Percentiles rank a stretch among this genome's conserved stretches.
Conservation (phyloP, 2,888 invertebrate species). For the Scaptomyza cyrtandrae region DNA sequence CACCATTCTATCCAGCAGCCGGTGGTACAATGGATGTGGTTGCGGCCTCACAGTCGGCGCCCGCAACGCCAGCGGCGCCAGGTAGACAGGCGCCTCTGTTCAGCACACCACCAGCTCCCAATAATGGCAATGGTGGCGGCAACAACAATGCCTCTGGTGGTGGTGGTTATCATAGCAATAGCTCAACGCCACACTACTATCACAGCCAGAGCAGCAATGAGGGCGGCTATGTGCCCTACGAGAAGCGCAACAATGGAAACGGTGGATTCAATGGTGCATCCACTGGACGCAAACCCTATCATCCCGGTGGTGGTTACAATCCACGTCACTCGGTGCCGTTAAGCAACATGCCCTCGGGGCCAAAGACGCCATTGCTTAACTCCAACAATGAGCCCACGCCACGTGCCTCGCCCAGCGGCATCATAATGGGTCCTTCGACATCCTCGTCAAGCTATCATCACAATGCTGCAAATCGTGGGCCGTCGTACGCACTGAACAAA, state of each 20-base stretch:
- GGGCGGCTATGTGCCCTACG: conserved; percentile 65
- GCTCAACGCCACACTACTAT: conserved; percentile 81
- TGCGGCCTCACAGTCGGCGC: conserved; percentile 82
- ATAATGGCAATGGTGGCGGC: conserved; percentile 40
- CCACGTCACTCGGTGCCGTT: conserved; percentile 66
- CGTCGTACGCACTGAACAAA: conserved; percentile 72
- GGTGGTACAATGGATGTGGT: conserved; percentile 53
- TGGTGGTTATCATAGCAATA: conserved; percentile 74
- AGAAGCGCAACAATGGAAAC: conserved; percentile 74
- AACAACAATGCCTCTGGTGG: conserved; percentile 25
- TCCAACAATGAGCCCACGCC: conserved; percentile 78
- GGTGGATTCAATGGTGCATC: conserved; percentile 18
- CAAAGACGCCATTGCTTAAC: conserved; percentile 72
- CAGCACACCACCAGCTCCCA: conserved; percentile 83
- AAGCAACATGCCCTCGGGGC: conserved; percentile 60
- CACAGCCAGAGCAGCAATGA: conserved; percentile 68
- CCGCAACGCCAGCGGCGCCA: conserved; percentile 82
- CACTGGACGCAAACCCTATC: conserved; percentile 61
- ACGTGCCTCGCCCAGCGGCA: conserved; percentile 77
- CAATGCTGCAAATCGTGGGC: conserved; percentile 63
- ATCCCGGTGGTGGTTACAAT: conserved; percentile 63
- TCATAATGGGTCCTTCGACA: conserved; percentile 53
- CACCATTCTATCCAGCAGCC: conserved; percentile 79
- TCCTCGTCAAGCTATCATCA: conserved; percentile 62
- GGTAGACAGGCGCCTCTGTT: conserved; percentile 83